These are phyloP conservation scores for Callipepla squamata DNA, from an alignment of 2,113 vertebrate species.

Conservation along the genomic window DNA sequence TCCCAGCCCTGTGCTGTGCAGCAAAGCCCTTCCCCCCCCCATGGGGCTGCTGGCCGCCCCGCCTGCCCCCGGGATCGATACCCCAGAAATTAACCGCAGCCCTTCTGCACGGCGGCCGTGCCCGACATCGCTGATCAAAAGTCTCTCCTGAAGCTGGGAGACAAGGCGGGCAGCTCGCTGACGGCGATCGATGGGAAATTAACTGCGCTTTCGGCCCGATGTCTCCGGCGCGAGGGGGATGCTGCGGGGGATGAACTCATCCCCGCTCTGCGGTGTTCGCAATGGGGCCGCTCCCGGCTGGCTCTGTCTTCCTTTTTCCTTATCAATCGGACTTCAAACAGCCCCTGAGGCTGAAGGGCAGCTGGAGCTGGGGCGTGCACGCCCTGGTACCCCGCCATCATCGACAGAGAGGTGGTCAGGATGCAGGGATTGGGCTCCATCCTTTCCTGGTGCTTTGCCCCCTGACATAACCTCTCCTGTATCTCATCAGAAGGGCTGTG, in stretches of 20 bases:
- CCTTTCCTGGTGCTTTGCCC: not conserved
- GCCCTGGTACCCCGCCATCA: not conserved
- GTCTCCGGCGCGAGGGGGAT: not conserved
- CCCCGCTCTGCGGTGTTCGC: rapidly evolving
- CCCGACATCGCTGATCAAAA: slow-evolving; percentile 8
- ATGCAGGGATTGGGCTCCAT: rapidly evolving
- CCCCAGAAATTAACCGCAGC: not conserved
- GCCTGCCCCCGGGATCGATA: not conserved
- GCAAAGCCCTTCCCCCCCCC: not conserved
- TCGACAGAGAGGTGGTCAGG: too few relatives aligned
- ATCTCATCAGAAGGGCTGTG: rapidly evolving
- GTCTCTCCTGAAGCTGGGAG: not conserved
- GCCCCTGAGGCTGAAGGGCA: not conserved
- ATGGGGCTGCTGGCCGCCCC: rapidly evolving
- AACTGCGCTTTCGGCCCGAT: slow-evolving; percentile 1
- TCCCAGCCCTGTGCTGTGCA: not conserved
- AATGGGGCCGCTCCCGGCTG: not conserved
- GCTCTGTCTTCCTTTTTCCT: not conserved
- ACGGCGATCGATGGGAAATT: slow-evolving; percentile 36
- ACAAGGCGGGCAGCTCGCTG: not conserved
- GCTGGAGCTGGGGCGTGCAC: rapidly evolving
- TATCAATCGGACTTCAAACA: not conserved
- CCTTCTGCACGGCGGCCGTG: not conserved
- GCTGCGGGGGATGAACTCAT: not conserved
- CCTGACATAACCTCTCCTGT: rapidly evolving